phyloP scores from a whole-genome alignment of 37 sponge, comb jelly and placozoan species.

The Cliona cf. orientalis region DNA sequence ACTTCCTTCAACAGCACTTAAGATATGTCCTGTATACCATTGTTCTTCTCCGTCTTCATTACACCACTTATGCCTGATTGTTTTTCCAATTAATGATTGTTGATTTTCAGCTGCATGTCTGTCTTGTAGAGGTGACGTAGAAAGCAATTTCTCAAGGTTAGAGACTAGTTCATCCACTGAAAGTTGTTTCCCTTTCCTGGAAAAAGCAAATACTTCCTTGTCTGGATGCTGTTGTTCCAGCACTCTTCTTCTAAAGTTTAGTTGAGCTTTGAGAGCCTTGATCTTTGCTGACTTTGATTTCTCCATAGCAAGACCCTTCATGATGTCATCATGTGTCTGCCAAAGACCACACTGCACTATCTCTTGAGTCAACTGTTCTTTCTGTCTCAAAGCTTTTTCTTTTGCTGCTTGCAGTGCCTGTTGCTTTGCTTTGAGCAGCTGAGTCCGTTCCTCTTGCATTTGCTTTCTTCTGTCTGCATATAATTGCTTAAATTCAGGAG shows the following conservation, averaged over 20 bases:
- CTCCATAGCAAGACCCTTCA: not conserved
- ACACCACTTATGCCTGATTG: not conserved
- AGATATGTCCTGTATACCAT: not conserved
- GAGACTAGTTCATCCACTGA: not conserved
- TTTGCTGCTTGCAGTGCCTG: not conserved
- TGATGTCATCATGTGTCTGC: not conserved
- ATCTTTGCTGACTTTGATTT: not conserved
- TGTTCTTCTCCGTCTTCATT: not conserved
- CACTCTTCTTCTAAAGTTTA: not conserved
- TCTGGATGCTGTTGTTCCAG: not conserved
- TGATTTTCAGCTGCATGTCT: not conserved
- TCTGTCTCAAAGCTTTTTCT: not conserved
- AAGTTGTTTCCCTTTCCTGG: not conserved
- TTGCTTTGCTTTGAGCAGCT: not conserved
- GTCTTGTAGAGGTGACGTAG: not conserved
- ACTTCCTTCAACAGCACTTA: not conserved
- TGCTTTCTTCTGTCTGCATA: too few relatives aligned
- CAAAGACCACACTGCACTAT: not conserved
- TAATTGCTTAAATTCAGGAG: not conserved
- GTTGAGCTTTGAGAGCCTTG: conserved; percentile 6
- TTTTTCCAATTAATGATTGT: not conserved
- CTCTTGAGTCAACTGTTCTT: not conserved
- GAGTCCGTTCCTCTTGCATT: not conserved
- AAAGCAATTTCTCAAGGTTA: not conserved
- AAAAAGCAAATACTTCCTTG: not conserved